Conservation (phyloP, 2,113 vertebrate genomes). For the Cynoglossus semilaevis region DNA sequence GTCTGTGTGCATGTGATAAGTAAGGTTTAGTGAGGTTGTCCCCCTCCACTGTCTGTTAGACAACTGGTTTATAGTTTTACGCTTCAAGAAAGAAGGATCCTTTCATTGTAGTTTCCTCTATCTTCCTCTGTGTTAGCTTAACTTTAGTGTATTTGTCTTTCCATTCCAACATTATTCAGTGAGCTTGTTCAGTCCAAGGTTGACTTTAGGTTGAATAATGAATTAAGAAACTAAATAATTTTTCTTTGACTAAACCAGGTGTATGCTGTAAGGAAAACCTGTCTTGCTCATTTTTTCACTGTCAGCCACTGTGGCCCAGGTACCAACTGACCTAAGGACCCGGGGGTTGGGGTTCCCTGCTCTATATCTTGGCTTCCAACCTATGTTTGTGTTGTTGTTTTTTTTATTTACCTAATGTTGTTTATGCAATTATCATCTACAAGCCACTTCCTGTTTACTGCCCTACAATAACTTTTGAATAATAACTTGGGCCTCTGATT, state of each 20-base stretch:
- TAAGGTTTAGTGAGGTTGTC: conserved; percentile 14
- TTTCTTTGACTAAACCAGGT: background rate
- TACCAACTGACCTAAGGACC: conserved; percentile 1
- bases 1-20: background rate
- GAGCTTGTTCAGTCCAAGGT: background rate
- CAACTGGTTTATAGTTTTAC: too few relatives aligned
- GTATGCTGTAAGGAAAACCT: background rate
- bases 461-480: too few relatives aligned
- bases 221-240: background rate
- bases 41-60: conserved; percentile 6
- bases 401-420: too few relatives aligned
- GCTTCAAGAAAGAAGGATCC: too few relatives aligned
- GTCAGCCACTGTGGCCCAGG: too few relatives aligned
- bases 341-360: too few relatives aligned
- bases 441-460: too few relatives aligned
- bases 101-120: background rate
- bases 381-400: too few relatives aligned
- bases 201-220: background rate
- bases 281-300: background rate
- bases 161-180: background rate
- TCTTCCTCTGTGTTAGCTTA: background rate
- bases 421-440: too few relatives aligned
- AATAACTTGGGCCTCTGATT: too few relatives aligned
- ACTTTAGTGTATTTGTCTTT: background rate
- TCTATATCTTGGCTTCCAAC: too few relatives aligned